A percentile compares a stretch with the other conserved stretches of the same genome.
Conservation (phyloP, 2,888 invertebrate genomes). For the Megamerina dolium region DNA sequence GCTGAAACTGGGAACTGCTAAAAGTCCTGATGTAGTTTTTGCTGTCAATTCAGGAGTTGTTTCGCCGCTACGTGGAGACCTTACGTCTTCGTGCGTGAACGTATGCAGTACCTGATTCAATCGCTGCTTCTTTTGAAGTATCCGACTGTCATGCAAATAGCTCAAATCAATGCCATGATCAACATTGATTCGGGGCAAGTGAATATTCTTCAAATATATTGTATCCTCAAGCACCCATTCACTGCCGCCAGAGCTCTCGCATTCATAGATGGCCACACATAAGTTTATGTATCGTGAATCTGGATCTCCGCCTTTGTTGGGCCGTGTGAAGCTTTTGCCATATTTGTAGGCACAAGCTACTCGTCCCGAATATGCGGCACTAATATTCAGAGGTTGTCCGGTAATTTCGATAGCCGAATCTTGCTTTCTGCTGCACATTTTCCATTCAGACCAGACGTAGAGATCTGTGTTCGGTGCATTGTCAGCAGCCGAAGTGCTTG, state of each 20-base stretch:
- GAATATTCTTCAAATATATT: constrained; percentile 88
- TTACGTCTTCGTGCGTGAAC: constrained; percentile 69
- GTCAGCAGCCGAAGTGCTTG: constrained; percentile 17
- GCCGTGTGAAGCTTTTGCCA: constrained; percentile 80
- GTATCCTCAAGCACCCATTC: constrained; percentile 95
- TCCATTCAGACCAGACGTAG: constrained; percentile 84
- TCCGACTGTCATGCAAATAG: constrained; percentile 72
- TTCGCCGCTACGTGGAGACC: constrained; percentile 54
- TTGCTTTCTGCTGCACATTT: constrained; percentile 71
- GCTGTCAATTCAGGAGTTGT: constrained; percentile 44
- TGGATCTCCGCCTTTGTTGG: constrained; percentile 64
- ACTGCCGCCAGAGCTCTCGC: constrained; percentile 94
- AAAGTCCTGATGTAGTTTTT: constrained; percentile 48
- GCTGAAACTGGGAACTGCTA: constrained; percentile 87
- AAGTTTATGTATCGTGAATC: constrained; percentile 82
- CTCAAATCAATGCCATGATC: constrained; percentile 79
- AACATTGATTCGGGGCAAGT: constrained; percentile 73
- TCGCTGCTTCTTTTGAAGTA: constrained; percentile 75
- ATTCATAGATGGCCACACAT: constrained; percentile 96
- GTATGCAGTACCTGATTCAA: constrained; percentile 78
- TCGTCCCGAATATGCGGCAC: constrained; percentile 95
- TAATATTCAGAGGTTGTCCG: constrained; percentile 84
- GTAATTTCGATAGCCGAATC: constrained; percentile 66
- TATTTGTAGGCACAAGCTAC: constrained; percentile 97
- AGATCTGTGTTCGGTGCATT: constrained; percentile 24